A percentile compares a stretch with the other conserved stretches of the same genome.
Evolutionary conservation across 2,797 vertebrate genomes (phyloP).

Genomic region (Psittacula echo): DNA sequence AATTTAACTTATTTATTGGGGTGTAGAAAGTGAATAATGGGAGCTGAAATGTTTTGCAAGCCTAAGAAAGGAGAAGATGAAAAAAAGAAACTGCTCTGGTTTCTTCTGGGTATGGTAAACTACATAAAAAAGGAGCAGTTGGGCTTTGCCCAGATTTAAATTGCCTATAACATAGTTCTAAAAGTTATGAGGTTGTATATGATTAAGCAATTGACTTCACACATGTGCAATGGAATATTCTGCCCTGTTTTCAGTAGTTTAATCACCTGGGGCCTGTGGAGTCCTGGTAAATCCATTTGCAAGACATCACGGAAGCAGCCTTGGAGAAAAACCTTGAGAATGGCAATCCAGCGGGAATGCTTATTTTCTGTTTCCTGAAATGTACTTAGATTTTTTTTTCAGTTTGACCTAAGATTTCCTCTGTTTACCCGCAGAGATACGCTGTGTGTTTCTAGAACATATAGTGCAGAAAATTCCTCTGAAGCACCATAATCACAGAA

Average conservation of each 20-base stretch:
- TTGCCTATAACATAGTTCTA: background rate
- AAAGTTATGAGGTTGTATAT: constrained; percentile 40
- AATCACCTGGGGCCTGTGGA: background rate
- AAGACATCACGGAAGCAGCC: constrained; percentile 34
- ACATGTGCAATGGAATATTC: constrained; percentile 41
- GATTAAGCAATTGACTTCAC: constrained; percentile 57
- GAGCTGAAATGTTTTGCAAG: constrained; percentile 19
- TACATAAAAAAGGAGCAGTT: background rate
- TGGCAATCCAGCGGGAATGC: constrained; percentile 2
- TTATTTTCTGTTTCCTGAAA: constrained; percentile 57
- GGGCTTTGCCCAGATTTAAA: constrained; percentile 38
- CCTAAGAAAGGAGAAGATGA: background rate
- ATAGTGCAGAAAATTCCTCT: background rate
- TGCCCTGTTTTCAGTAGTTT: constrained; percentile 54
- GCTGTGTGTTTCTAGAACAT: background rate
- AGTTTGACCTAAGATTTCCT: constrained; percentile 25
- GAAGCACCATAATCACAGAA: background rate
- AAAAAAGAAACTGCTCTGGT: background rate
- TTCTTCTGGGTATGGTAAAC: background rate
- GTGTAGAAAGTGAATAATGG: background rate
- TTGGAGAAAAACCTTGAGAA: constrained; percentile 12
- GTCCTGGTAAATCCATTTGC: constrained; percentile 62
- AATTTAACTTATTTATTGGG: constrained; percentile 2
- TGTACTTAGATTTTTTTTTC: background rate
- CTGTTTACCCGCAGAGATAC: background rate